phyloP scores from a whole-genome alignment of 2,113 vertebrate species.

The Mobula hypostoma region DNA sequence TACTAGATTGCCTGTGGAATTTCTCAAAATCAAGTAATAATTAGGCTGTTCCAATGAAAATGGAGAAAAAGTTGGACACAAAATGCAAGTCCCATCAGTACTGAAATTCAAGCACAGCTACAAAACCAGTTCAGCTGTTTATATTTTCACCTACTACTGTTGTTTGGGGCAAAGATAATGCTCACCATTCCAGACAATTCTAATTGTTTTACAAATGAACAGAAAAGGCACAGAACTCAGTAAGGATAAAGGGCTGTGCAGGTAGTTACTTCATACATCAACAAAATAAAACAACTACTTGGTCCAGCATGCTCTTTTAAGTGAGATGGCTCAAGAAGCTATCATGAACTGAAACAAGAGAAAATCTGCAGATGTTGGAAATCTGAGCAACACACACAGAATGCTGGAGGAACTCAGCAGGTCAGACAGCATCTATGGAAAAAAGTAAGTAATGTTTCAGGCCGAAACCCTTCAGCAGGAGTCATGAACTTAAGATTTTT shows the following conservation, averaged over 20 bases:
- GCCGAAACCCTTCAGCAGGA: too few relatives aligned
- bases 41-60: slow-evolving; percentile 19
- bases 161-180: neutral
- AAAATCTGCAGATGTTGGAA: too few relatives aligned
- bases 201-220: neutral
- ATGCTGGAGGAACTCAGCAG: too few relatives aligned
- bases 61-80: neutral
- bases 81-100: neutral
- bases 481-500: neutral
- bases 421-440: too few relatives aligned
- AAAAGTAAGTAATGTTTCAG: too few relatives aligned
- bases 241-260: neutral
- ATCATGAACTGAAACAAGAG: neutral
- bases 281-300: neutral
- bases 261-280: neutral
- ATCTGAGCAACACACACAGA: too few relatives aligned
- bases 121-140: neutral
- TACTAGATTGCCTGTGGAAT: neutral
- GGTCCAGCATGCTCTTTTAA: neutral
- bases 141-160: neutral
- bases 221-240: neutral
- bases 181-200: neutral
- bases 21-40: neutral
- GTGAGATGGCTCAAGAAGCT: neutral
- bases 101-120: neutral